phyloP scores from a whole-genome alignment of 1,140 invertebrate species.

The Cherax destructor region DNA sequence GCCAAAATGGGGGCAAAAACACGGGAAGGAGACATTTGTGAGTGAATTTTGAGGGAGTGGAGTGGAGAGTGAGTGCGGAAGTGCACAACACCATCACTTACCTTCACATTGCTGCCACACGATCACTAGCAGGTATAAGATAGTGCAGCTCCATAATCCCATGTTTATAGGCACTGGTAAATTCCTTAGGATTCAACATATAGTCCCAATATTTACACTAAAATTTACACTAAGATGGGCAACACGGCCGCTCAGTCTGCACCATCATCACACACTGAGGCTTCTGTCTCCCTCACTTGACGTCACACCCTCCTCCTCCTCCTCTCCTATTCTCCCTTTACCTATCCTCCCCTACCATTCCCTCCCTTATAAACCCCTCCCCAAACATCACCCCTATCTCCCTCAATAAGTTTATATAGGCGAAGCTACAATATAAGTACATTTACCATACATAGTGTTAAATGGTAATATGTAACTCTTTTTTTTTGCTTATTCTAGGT shows the following conservation, averaged over 20 bases:
- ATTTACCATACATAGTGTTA: too few relatives aligned
- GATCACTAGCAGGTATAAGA: conserved; percentile 65
- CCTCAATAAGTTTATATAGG: too few relatives aligned
- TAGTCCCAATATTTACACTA: conserved; percentile 69
- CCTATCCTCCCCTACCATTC: too few relatives aligned
- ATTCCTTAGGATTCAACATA: conserved; percentile 70
- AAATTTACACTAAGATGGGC: conserved; percentile 62
- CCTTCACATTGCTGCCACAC: conserved; percentile 64
- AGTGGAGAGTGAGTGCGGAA: not conserved
- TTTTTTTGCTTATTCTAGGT: too few relatives aligned
- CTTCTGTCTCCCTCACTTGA: not conserved
- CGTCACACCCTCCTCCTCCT: not conserved
- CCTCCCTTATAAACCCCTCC: too few relatives aligned
- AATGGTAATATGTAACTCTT: too few relatives aligned
- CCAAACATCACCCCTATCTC: too few relatives aligned
- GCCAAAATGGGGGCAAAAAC: too few relatives aligned
- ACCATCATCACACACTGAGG: conserved; percentile 68
- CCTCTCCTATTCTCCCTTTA: too few relatives aligned
- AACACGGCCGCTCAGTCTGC: conserved; percentile 59
- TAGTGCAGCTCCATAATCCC: conserved; percentile 68
- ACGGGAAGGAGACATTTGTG: too few relatives aligned
- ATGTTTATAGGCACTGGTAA: conserved; percentile 71
- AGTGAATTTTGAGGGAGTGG: too few relatives aligned
- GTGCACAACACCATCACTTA: conserved; percentile 7
- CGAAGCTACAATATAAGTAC: too few relatives aligned